Conservation (phyloP, 2,113 vertebrate genomes). For the Bungarus multicinctus region DNA sequence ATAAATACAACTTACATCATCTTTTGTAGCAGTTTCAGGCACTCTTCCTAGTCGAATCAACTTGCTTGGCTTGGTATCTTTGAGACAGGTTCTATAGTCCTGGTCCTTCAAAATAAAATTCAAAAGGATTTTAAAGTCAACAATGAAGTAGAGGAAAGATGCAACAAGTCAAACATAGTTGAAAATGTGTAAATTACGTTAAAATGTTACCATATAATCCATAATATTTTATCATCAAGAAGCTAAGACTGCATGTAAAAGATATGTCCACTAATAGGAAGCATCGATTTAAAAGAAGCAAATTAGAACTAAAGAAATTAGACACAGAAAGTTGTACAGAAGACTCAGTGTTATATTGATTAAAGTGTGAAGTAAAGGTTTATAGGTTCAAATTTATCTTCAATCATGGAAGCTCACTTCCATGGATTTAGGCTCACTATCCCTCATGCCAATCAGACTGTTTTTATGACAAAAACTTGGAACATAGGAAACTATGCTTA, state of each 20-base stretch:
- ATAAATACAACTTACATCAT: conserved; percentile 78
- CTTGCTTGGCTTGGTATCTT: conserved; percentile 86
- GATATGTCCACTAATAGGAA: neutral
- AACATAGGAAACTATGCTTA: neutral
- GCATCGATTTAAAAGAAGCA: neutral
- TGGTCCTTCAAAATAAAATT: conserved; percentile 83
- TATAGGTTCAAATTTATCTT: neutral
- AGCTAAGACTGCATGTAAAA: neutral
- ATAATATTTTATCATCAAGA: neutral
- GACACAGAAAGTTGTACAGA: neutral
- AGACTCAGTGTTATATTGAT: neutral
- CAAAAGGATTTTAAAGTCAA: conserved; percentile 52
- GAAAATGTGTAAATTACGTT: neutral
- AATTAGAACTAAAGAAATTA: neutral
- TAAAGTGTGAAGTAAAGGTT: neutral
- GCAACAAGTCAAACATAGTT: conserved; percentile 9
- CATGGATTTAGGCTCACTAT: neutral
- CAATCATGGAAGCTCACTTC: neutral
- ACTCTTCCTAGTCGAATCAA: conserved; percentile 88
- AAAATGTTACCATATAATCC: neutral
- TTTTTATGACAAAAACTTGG: neutral
- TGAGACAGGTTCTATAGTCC: conserved; percentile 88
- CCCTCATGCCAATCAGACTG: neutral
- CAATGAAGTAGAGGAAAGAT: conserved; percentile 1
- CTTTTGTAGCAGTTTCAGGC: conserved; percentile 91